A percentile compares a stretch with the other conserved stretches of the same genome.
These are phyloP conservation scores for Frieseomelitta varia DNA, from an alignment of 1,140 invertebrate species.

Conservation along the genomic window DNA sequence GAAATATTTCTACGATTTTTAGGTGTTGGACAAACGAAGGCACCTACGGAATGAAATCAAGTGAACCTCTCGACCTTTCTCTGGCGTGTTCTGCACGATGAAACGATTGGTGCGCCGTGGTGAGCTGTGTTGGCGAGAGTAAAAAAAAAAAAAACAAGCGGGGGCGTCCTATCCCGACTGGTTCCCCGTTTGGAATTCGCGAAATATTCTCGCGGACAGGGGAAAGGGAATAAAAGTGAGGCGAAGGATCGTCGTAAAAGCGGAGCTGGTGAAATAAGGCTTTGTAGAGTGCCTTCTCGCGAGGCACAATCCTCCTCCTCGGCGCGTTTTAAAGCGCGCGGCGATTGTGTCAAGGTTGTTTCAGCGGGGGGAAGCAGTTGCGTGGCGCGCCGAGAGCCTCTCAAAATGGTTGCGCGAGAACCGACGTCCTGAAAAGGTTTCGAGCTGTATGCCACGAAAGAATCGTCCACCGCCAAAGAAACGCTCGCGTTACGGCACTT, in stretches of 20 bases:
- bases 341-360: constrained; percentile 72
- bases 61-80: no score
- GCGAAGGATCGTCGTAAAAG: neutral
- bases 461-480: constrained; percentile 29
- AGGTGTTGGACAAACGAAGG: no score
- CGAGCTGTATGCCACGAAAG: constrained; percentile 21
- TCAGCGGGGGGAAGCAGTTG: constrained; percentile 60
- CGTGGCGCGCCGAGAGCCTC: constrained; percentile 61
- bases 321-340: constrained; percentile 44
- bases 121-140: neutral
- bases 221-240: no score
- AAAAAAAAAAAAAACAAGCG: no score
- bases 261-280: constrained; percentile 19
- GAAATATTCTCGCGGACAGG: neutral
- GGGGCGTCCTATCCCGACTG: neutral
- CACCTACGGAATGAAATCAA: no score
- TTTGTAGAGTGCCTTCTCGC: constrained; percentile 23
- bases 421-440: constrained; percentile 50
- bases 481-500: constrained; percentile 28
- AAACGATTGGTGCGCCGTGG: no score
- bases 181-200: neutral
- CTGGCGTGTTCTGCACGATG: no score
- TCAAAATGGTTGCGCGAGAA: constrained; percentile 66
- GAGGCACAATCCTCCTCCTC: constrained; percentile 41
- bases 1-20: no score